phyloP scores from a whole-genome alignment of 2,797 vertebrate species.

The Leptodactylus fallax region DNA sequence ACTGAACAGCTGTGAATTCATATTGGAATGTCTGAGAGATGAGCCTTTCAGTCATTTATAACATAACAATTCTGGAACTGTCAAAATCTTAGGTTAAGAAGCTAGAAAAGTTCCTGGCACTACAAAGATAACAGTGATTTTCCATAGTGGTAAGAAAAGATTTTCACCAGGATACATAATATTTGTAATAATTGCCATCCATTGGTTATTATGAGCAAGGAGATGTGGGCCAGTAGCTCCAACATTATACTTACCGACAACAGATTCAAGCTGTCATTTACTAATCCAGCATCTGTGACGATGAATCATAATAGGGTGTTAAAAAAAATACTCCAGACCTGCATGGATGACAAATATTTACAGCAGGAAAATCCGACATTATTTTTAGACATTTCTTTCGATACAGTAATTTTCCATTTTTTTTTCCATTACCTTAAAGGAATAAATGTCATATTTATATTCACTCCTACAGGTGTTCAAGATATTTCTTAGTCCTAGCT shows the following conservation, averaged over 20 bases:
- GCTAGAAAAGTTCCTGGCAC: background rate
- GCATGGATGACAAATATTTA: background rate
- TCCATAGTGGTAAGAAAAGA: background rate
- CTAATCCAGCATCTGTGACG: background rate
- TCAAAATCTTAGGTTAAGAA: background rate
- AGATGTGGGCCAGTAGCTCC: background rate
- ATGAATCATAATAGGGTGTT: conserved; percentile 2
- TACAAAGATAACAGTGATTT: background rate
- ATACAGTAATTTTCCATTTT: background rate
- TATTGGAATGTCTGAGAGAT: background rate
- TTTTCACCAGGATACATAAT: background rate
- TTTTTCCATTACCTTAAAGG: background rate
- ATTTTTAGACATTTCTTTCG: background rate
- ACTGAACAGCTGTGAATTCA: conserved; percentile 15
- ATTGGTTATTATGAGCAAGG: background rate
- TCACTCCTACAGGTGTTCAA: background rate
- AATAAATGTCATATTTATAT: background rate
- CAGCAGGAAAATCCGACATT: background rate
- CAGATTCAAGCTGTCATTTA: background rate
- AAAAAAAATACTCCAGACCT: background rate
- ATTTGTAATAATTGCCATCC: background rate
- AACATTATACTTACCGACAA: background rate
- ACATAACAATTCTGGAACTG: background rate
- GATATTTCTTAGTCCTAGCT: too few species aligned
- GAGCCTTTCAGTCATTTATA: background rate